phyloP scores from a whole-genome alignment of 23 tunicate species.

The Trididemnum clinides region DNA sequence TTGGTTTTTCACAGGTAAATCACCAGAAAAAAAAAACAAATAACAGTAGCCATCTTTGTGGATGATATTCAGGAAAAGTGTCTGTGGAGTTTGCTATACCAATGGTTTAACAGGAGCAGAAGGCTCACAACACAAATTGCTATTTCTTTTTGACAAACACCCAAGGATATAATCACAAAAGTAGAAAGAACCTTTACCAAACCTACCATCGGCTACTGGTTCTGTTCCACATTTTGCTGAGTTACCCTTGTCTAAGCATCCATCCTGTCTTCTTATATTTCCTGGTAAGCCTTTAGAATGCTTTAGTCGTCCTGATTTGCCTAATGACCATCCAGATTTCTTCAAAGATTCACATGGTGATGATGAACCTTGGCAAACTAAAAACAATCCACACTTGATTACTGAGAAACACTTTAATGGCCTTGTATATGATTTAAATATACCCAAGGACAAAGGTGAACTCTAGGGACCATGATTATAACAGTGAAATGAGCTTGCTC shows the following conservation, averaged over 20 bases:
- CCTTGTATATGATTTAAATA: not conserved
- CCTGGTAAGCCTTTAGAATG: not conserved
- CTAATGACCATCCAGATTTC: no score
- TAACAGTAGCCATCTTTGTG: not conserved
- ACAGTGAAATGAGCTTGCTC: not conserved
- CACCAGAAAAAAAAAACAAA: no score
- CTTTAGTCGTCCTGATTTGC: no score
- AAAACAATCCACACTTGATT: not conserved
- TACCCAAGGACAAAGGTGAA: not conserved
- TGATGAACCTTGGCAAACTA: not conserved
- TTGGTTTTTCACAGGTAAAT: no score
- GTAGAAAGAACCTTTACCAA: not conserved
- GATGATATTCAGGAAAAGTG: not conserved
- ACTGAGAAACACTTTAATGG: not conserved
- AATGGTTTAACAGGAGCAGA: not conserved
- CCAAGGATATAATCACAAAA: not conserved
- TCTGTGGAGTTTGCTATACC: no score
- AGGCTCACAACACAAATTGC: not conserved
- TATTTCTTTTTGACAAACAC: not conserved
- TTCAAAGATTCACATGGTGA: not conserved
- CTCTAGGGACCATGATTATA: not conserved
- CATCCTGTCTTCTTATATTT: not conserved
- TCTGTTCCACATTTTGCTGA: not conserved
- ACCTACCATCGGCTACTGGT: not conserved
- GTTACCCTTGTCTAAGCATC: not conserved